These are phyloP conservation scores for Cephus runcator DNA, from an alignment of 2,888 invertebrate species.

Conservation along the genomic window DNA sequence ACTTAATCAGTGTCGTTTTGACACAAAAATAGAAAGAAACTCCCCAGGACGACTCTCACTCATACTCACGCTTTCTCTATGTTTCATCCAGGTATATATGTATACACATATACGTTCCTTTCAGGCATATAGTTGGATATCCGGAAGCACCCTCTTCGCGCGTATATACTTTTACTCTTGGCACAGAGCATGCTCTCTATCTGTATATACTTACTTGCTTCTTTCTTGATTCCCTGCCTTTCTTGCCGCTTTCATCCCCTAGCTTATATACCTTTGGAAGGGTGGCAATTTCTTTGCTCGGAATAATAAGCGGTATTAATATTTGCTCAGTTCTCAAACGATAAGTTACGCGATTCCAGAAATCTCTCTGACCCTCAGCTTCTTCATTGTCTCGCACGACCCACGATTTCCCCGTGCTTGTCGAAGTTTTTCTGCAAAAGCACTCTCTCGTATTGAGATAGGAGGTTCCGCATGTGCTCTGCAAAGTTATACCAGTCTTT, in stretches of 20 bases:
- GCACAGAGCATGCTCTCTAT: not conserved
- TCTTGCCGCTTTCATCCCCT: not conserved
- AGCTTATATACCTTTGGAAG: too few species aligned
- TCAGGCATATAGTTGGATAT: not conserved
- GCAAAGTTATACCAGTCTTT: not conserved
- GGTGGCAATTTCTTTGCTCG: conserved; percentile 31
- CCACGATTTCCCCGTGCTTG: conserved; percentile 21
- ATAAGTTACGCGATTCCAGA: conserved; percentile 30
- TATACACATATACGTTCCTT: not conserved
- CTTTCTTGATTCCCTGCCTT: not conserved
- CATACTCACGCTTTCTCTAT: not conserved
- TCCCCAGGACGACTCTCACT: not conserved
- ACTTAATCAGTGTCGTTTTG: not conserved
- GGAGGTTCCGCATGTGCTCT: not conserved
- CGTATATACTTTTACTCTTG: not conserved
- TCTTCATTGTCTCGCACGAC: conserved; percentile 34
- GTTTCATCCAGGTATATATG: too few species aligned
- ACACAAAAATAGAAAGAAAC: not conserved
- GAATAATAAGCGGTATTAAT: conserved; percentile 46
- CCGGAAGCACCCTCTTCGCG: not conserved
- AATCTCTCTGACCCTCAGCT: conserved; percentile 19
- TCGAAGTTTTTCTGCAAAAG: not conserved
- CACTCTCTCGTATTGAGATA: not conserved
- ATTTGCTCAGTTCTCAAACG: conserved; percentile 45
- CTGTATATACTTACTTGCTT: not conserved